phyloP scores from a whole-genome alignment of 1,140 invertebrate species.

The Sipha flava region DNA sequence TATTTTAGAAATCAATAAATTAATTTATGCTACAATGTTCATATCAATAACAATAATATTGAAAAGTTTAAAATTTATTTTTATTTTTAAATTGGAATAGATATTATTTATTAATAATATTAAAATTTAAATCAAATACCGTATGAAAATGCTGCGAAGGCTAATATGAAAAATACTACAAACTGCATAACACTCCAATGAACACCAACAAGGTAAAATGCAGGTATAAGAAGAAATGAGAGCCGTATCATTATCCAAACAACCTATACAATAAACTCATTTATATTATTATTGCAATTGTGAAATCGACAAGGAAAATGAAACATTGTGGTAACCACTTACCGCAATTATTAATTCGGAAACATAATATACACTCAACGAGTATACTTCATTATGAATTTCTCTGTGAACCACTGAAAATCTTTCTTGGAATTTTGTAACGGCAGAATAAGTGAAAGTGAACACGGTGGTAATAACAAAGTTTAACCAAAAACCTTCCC shows the following conservation, averaged over 20 bases:
- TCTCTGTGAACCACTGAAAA: conserved; percentile 57
- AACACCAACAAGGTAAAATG: not conserved
- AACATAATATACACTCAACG: conserved; percentile 43
- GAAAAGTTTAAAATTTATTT: too few relatives aligned
- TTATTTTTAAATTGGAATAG: too few relatives aligned
- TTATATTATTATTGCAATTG: not conserved
- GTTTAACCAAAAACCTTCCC: conserved; percentile 58
- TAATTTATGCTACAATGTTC: too few relatives aligned
- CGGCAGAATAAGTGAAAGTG: conserved; percentile 57
- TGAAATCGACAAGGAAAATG: too few relatives aligned
- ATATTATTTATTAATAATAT: too few relatives aligned
- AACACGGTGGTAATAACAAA: conserved; percentile 61
- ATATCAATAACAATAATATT: too few relatives aligned
- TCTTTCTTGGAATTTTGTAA: conserved; percentile 59
- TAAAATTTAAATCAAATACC: not conserved
- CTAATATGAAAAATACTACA: not conserved
- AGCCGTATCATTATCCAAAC: not conserved
- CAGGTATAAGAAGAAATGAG: not conserved
- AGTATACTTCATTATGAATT: conserved; percentile 55
- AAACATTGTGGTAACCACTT: not conserved
- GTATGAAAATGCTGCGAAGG: not conserved
- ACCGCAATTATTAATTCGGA: not conserved
- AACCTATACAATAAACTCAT: not conserved
- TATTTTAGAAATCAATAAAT: too few relatives aligned
- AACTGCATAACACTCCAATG: not conserved